Percentiles rank a stretch among this genome's conserved stretches.
Conservation (phyloP, 2,113 vertebrate genomes). For the Cololabis saira region DNA sequence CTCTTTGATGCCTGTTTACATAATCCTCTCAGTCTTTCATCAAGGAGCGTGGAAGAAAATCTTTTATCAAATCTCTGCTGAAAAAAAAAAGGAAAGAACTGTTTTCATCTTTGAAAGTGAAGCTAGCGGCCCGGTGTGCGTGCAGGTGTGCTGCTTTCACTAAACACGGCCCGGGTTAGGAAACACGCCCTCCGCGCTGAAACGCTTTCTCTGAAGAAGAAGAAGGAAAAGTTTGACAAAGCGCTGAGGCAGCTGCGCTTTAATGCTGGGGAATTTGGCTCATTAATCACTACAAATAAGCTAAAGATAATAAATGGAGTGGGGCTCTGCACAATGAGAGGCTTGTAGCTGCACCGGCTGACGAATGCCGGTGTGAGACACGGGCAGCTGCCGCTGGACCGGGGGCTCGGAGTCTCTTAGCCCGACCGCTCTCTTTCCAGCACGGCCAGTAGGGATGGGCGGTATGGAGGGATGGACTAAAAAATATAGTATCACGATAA, state of each 20-base stretch:
- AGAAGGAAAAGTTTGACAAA: not conserved
- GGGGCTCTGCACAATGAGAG: slow-evolving; percentile 25
- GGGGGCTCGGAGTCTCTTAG: slow-evolving; percentile 10
- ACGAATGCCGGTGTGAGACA: slow-evolving; percentile 26
- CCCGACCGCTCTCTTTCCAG: not conserved
- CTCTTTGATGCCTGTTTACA: slow-evolving; percentile 68
- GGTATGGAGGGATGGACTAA: too few species aligned
- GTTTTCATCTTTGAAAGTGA: slow-evolving; percentile 52
- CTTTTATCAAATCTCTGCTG: slow-evolving; percentile 49
- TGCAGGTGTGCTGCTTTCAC: slow-evolving; percentile 67
- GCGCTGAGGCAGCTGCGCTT: not conserved
- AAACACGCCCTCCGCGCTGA: slow-evolving; percentile 1
- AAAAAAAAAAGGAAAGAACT: slow-evolving; percentile 27
- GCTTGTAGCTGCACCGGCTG: slow-evolving; percentile 11
- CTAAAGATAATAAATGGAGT: slow-evolving; percentile 52
- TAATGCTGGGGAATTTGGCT: slow-evolving; percentile 11
- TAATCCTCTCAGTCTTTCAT: slow-evolving; percentile 64
- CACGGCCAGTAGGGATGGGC: too few species aligned
- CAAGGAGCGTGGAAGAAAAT: slow-evolving; percentile 55
- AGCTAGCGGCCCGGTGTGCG: slow-evolving; percentile 26
- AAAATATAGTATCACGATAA: too few species aligned
- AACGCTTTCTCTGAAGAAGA: too few species aligned
- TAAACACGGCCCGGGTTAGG: slow-evolving; percentile 2
- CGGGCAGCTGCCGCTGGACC: slow-evolving; percentile 34
- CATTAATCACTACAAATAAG: slow-evolving; percentile 53